These are phyloP conservation scores for Merluccius polli DNA, from an alignment of 2,797 vertebrate genomes.

Conservation along the genomic window DNA sequence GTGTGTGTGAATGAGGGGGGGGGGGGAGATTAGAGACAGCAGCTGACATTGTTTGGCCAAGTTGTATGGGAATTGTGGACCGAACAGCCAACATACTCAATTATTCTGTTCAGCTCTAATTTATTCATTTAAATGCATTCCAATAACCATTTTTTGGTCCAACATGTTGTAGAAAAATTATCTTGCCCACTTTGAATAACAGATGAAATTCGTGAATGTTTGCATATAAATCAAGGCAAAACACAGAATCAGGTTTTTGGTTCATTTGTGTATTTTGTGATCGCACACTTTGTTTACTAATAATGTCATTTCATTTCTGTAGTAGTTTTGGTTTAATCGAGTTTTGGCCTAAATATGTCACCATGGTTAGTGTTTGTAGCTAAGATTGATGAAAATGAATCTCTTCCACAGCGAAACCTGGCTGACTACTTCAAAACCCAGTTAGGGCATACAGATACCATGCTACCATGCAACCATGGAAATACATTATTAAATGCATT, in stretches of 20 bases:
- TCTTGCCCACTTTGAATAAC: not conserved
- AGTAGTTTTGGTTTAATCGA: not conserved
- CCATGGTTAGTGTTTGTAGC: not conserved
- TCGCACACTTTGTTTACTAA: not conserved
- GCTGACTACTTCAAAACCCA: not conserved
- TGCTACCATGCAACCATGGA: not conserved
- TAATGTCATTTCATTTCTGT: not conserved
- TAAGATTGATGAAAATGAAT: not conserved
- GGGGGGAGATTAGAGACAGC: not conserved
- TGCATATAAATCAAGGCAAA: not conserved
- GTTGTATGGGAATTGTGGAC: not conserved
- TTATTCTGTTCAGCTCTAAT: constrained; percentile 1
- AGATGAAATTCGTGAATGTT: not conserved
- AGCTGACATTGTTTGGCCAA: not conserved
- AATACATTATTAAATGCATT: not conserved
- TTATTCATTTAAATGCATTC: constrained; percentile 6
- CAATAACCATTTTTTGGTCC: not conserved
- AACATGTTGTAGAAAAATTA: not conserved
- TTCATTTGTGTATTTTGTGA: not conserved
- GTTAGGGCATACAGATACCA: not conserved
- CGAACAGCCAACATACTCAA: not conserved
- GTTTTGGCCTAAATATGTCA: not conserved
- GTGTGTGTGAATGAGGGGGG: not conserved
- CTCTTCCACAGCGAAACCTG: not conserved
- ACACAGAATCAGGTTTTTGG: not conserved